Percentiles rank a stretch among this genome's conserved stretches.
These are phyloP conservation scores for Acanthosepion pharaonis DNA, from an alignment of 2,888 invertebrate genomes.

Conservation along the genomic window DNA sequence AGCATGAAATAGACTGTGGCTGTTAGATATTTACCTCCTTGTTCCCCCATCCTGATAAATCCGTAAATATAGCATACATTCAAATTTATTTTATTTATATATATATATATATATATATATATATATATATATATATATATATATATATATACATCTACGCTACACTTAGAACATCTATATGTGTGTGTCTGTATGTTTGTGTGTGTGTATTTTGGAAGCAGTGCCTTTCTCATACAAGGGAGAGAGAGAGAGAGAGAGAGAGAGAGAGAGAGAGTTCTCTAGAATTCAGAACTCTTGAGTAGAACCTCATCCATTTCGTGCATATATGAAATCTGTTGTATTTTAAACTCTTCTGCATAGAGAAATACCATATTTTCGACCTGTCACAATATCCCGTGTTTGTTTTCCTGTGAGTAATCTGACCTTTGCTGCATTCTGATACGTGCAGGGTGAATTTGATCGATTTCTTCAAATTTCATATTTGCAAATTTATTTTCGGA, in stretches of 20 bases:
- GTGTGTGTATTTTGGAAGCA: too few relatives aligned
- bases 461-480: not conserved
- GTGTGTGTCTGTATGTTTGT: not conserved
- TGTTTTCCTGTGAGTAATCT: not conserved
- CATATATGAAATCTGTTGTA: not conserved
- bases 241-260: too few relatives aligned
- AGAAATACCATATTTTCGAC: not conserved
- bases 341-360: not conserved
- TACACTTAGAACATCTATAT: too few relatives aligned
- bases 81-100: too few relatives aligned
- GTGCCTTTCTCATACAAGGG: too few relatives aligned
- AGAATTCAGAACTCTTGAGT: too few relatives aligned
- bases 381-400: not conserved
- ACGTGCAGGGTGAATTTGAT: not conserved
- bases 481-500: not conserved
- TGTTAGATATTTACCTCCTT: too few relatives aligned
- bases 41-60: too few relatives aligned
- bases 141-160: conserved; percentile 2
- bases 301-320: too few relatives aligned
- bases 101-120: not conserved
- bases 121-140: not conserved
- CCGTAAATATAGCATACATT: too few relatives aligned
- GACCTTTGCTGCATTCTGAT: not conserved
- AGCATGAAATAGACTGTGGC: too few relatives aligned
- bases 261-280: too few relatives aligned